A percentile compares a stretch with the other conserved stretches of the same genome.
These are phyloP conservation scores for Betta splendens DNA, from an alignment of 2,797 vertebrate species.

Conservation along the genomic window DNA sequence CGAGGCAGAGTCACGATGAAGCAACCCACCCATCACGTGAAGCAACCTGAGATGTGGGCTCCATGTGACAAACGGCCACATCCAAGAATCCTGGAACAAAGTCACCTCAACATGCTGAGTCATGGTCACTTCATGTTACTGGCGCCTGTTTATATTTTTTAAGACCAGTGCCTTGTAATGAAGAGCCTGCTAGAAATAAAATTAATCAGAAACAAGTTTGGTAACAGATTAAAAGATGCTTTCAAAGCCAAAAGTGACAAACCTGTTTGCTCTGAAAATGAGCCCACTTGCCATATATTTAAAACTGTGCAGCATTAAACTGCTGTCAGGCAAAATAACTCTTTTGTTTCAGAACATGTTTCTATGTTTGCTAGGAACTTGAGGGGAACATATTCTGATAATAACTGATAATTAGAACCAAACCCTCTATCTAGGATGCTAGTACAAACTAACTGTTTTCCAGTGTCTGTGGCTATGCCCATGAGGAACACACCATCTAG, in stretches of 20 bases:
- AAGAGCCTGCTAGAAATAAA: neutral
- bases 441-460: neutral
- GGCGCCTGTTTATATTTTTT: conserved; percentile 3
- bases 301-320: neutral
- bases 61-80: conserved; percentile 6
- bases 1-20: conserved; percentile 6
- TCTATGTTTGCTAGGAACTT: neutral
- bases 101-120: conserved; percentile 46
- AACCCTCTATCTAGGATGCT: neutral
- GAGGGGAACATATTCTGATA: neutral
- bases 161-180: neutral
- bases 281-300: too few species aligned
- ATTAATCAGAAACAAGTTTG: neutral
- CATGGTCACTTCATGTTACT: conserved; percentile 29
- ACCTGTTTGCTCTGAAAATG: too few species aligned
- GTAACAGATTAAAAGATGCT: neutral
- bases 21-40: conserved; percentile 15
- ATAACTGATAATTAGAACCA: too few species aligned
- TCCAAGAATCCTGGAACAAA: conserved; percentile 18
- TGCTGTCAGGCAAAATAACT: neutral
- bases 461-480: conserved; percentile 7
- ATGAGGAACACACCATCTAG: conserved; percentile 60
- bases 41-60: conserved; percentile 26
- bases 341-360: fast-evolving
- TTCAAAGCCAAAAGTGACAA: neutral